Percentiles rank a stretch among this genome's conserved stretches.
Evolutionary conservation across 2,888 invertebrate species (phyloP).

Genomic region (Papilio gigon): DNA sequence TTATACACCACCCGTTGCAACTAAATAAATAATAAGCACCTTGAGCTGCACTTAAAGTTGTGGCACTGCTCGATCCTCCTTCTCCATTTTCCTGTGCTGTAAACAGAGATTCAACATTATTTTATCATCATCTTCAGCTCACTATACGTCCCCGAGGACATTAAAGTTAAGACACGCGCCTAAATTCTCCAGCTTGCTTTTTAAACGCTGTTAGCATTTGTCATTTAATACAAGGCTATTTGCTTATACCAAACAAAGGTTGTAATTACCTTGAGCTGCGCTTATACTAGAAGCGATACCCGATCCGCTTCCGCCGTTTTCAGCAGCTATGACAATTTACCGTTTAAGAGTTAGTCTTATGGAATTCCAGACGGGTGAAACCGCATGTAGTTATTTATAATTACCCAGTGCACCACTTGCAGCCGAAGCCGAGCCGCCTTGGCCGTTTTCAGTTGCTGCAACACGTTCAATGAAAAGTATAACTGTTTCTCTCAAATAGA

Average conservation of each 20-base stretch:
- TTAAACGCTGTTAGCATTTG: no score
- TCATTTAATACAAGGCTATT: no score
- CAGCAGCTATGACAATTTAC: not conserved
- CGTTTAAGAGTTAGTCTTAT: no score
- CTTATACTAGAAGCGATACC: not conserved
- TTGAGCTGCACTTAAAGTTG: conserved; percentile 9
- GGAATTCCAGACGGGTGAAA: no score
- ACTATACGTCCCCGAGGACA: no score
- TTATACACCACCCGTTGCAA: no score
- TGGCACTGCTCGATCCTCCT: not conserved
- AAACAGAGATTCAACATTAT: not conserved
- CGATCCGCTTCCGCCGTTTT: not conserved
- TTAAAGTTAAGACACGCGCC: no score
- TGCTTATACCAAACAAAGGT: not conserved
- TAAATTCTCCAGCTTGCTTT: no score
- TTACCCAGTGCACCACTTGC: not conserved
- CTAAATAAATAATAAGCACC: conserved; percentile 15
- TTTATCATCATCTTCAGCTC: no score
- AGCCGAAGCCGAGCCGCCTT: not conserved
- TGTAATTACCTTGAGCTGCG: not conserved
- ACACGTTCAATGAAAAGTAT: no score
- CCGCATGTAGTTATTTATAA: not conserved
- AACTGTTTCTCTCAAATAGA: no score
- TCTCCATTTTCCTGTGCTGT: not conserved
- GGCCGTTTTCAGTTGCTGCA: conserved; percentile 2